Base-by-base conservation (phyloP, 2,113 vertebrate genomes). In the Agapornis roseicollis region DNA sequence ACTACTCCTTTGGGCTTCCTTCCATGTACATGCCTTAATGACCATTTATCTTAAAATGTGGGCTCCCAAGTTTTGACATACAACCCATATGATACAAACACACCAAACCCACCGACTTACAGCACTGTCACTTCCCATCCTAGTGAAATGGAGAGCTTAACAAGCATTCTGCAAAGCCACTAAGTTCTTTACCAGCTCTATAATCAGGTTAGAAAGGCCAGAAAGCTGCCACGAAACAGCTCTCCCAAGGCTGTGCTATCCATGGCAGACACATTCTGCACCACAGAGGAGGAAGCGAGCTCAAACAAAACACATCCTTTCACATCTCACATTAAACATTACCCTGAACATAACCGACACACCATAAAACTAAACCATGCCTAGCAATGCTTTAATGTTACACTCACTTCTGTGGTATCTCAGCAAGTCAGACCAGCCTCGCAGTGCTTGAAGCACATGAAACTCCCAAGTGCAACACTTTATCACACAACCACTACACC, bases 261-360 rank as follows among this genome's bases (percentile, higher is more conserved):
- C 82, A 33, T 0, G 0, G 41, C 18, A n/a, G 44, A 46, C 4
- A 27, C 0, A 0, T 9, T 9, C 23, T 9, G 52, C 15, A 33
- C 44, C 70, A 69, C 31, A 44, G 25, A 69, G 37, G 31, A 93
- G 85, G 81, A 91, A 91, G 24, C 11, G 50, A 94, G 53, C 85
- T 60, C 87, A 37, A 55, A 39, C 11, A 19, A 33, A 69, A 52
- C 70, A 61, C 81, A 82, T 15, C 42, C 13, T 13, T 41, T 29
- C 16, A 29, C 13, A 29, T 23, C 53, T 50, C 82, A 35, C 71
- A 80, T 61, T 72, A 74, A 94, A 56, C 82, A 31, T 80, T n/a
- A 80, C 55, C 65, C 52, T 44, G 47, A 39, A 64, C 52, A 13
- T 4, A 29, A 56, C 6, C 72, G 13, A 68, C 66, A 66, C 29